Conservation (phyloP, 2,888 invertebrate genomes). For the Cephus pulcher region DNA sequence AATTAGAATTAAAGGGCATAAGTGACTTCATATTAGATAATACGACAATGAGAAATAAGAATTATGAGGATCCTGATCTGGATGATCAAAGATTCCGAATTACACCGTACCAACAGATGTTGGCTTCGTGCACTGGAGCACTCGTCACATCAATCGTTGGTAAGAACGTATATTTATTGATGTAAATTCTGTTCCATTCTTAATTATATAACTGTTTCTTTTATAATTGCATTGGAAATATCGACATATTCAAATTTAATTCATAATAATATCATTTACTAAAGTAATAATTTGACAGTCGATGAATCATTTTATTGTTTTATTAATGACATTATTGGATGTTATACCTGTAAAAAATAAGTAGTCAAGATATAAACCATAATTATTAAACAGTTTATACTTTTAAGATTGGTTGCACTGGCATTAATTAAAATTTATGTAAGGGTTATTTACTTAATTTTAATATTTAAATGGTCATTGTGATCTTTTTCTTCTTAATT, state of each 20-base stretch:
- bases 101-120: constrained; percentile 84
- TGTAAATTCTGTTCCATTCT: constrained; percentile 9
- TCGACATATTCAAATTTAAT: background rate
- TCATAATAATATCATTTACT: background rate
- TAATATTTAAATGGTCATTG: too few relatives aligned
- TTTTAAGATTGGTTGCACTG: too few relatives aligned
- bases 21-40: background rate
- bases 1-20: background rate
- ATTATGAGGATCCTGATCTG: constrained; percentile 51
- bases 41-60: background rate
- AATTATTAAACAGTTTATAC: too few relatives aligned
- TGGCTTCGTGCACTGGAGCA: constrained; percentile 89
- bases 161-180: constrained; percentile 59
- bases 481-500: background rate
- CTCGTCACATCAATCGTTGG: constrained; percentile 89
- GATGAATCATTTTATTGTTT: too few relatives aligned
- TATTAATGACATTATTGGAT: too few relatives aligned
- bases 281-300: too few relatives aligned
- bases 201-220: background rate
- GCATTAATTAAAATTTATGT: too few relatives aligned
- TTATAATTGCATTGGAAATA: background rate
- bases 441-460: too few relatives aligned
- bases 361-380: too few relatives aligned
- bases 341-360: too few relatives aligned
- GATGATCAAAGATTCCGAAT: constrained; percentile 84